Evolutionary conservation across 2,888 invertebrate species (phyloP), one percentile per base, ranked within the genome.

Genomic region (Malacosoma neustria): DNA sequence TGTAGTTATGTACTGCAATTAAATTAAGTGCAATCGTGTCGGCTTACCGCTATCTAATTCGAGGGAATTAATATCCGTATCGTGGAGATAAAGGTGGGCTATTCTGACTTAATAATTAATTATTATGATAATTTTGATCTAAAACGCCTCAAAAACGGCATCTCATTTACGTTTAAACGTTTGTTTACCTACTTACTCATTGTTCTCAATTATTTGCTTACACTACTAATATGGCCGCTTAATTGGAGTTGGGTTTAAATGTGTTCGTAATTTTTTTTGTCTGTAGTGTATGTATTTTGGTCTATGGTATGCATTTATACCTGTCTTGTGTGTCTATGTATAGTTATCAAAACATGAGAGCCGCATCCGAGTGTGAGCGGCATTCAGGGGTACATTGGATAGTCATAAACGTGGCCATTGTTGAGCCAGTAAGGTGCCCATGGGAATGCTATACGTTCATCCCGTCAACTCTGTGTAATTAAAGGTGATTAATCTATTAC

Each of bases 1-100:
- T 22, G 22, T 22, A 9, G 5, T 22, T 22, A 22, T 22, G 22
- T 22, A 9, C 22, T 22, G 35, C 40, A 46, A 46, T 43, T 44
- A 46, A 45, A 39, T 38, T 22, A 22, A 22, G 22, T 22, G 22
- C 22, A 22, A 7, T 22, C 22, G 22, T 22, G 22, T 22, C 22
- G 9, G 22, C 7, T 7, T 13, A 11, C 13, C 4, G 35, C 35
- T 30, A 35, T 30, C 14, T 30, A 29, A 29, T 32, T 36, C 14
- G 32, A 30, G 29, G 35, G 29, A 31, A 38, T 32, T 36, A 36
- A 36, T 36, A 22, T 36, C 13, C 14, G 13, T 29, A 13, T 29
- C 32, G 13, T 32, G 15, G 32, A 36, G 32, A 29, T 22, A 22
- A 32, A 29, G 15, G 22, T 22, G n/a, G 31, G 3, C 15, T 13